These are phyloP conservation scores for Boulengeromyrus knoepffleri DNA, from an alignment of 2,113 vertebrate species.

Conservation along the genomic window DNA sequence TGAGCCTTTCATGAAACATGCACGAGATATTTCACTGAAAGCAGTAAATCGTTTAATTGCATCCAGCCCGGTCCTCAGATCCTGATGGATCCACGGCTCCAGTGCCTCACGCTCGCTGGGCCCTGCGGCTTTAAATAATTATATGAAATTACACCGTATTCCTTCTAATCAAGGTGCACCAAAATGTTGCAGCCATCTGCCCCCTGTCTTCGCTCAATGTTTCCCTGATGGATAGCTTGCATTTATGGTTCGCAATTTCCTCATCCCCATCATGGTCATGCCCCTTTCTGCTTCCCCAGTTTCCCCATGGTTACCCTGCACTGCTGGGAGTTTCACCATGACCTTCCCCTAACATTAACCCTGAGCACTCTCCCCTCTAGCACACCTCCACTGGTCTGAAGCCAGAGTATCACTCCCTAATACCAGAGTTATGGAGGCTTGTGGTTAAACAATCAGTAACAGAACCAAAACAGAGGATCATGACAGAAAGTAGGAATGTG, in stretches of 20 bases:
- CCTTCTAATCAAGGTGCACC: not conserved
- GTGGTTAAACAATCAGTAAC: not conserved
- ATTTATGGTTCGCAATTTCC: not conserved
- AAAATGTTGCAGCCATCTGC: not conserved
- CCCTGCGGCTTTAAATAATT: not conserved
- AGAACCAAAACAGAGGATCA: not conserved
- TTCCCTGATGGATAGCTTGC: not conserved
- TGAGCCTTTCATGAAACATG: slow-evolving; percentile 3
- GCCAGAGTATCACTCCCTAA: not conserved
- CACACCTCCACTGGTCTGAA: not conserved
- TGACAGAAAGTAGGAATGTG: not conserved
- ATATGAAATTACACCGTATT: not conserved
- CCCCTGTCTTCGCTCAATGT: not conserved
- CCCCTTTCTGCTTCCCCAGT: not conserved
- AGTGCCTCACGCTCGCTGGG: not conserved
- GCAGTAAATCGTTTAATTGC: not conserved
- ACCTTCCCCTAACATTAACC: not conserved
- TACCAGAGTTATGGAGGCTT: not conserved
- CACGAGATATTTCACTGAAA: not conserved
- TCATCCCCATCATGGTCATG: not conserved
- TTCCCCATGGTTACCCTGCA: not conserved
- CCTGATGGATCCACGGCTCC: not conserved
- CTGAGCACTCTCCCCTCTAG: not conserved
- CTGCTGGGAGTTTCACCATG: not conserved
- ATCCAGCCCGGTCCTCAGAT: not conserved